Conservation (phyloP, 1,140 invertebrate genomes). For the Dysdera silvatica region DNA sequence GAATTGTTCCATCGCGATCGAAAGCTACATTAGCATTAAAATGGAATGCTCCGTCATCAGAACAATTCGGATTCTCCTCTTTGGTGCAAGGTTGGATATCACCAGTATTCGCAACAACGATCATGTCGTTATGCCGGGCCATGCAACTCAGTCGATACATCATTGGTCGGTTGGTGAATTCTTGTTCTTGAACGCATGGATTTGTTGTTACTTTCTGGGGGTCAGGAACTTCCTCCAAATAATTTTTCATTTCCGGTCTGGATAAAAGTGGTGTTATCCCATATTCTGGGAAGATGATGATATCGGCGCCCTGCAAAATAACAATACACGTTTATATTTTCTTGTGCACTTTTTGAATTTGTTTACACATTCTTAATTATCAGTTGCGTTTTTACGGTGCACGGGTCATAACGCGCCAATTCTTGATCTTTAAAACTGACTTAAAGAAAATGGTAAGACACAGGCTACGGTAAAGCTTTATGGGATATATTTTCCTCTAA, state of each 20-base stretch:
- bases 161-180: slow-evolving; percentile 6
- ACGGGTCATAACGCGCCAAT: no score
- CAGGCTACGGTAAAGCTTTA: no score
- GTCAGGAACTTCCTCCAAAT: slow-evolving; percentile 14
- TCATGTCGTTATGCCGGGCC: slow-evolving; percentile 48
- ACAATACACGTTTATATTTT: no score
- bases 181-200: slow-evolving; percentile 7
- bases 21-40: slow-evolving; percentile 72
- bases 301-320: slow-evolving; percentile 54
- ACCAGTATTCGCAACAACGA: slow-evolving; percentile 61
- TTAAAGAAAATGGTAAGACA: no score
- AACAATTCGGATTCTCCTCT: slow-evolving; percentile 32
- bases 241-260: neutral
- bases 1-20: slow-evolving; percentile 52
- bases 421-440: no score
- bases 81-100: neutral
- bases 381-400: no score
- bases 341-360: no score
- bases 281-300: slow-evolving; percentile 75
- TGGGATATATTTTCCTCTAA: no score
- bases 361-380: no score
- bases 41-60: slow-evolving; percentile 44
- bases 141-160: slow-evolving; percentile 51
- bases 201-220: neutral
- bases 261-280: slow-evolving; percentile 37